A percentile compares a stretch with the other conserved stretches of the same genome.
These are phyloP conservation scores for Macaria liturata DNA, from an alignment of 2,888 invertebrate species.

Conservation along the genomic window DNA sequence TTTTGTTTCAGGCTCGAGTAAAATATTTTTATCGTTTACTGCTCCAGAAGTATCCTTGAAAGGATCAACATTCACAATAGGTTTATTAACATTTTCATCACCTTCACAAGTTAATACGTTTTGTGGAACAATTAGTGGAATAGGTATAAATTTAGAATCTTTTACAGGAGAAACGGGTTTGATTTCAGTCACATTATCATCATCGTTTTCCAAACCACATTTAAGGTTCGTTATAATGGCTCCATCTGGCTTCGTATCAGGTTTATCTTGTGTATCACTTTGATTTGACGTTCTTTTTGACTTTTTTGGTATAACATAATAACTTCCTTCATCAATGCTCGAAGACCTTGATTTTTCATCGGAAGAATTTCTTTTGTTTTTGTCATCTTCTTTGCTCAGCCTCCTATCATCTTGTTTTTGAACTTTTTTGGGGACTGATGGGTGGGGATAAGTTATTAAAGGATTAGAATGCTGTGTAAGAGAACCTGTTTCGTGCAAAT, in stretches of 20 bases:
- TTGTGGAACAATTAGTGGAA: constrained; percentile 1
- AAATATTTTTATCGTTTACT: too few species aligned
- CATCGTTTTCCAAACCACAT: background rate
- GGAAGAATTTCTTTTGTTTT: constrained; percentile 30
- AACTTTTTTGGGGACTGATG: constrained; percentile 37
- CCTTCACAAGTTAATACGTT: background rate
- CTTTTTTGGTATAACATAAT: constrained; percentile 48
- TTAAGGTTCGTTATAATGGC: too few species aligned
- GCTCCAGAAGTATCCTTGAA: too few species aligned
- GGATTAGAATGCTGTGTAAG: constrained; percentile 47
- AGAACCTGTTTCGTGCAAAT: constrained; percentile 35
- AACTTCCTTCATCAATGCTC: constrained; percentile 40
- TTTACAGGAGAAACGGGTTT: background rate
- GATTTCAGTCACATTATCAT: background rate
- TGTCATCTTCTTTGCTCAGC: constrained; percentile 26
- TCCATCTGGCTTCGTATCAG: background rate
- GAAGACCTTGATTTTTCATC: constrained; percentile 36
- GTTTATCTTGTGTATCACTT: constrained; percentile 3
- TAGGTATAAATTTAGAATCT: background rate
- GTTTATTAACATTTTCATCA: too few species aligned
- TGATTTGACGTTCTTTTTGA: constrained; percentile 28
- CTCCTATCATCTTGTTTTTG: constrained; percentile 33
- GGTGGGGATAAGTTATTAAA: constrained; percentile 61
- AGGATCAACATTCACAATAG: too few species aligned
- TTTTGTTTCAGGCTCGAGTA: too few species aligned